Conservation (phyloP, 2,797 vertebrate genomes). For the Sarcoramphus papa region DNA sequence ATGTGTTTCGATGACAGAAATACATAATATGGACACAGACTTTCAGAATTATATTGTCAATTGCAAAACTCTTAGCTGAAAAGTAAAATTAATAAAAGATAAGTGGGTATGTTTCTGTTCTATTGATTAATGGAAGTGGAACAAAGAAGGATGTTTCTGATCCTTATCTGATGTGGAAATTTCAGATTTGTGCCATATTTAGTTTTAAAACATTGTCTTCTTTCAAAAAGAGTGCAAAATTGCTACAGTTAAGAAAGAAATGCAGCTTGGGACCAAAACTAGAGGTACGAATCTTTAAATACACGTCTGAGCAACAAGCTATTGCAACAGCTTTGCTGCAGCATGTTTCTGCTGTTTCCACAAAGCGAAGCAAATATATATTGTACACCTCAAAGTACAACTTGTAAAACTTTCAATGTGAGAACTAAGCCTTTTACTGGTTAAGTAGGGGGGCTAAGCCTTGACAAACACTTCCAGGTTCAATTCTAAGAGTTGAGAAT, state of each 20-base stretch:
- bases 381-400: not conserved
- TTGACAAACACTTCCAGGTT: not conserved
- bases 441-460: not conserved
- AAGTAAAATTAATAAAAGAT: not conserved
- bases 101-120: not conserved
- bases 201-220: not conserved
- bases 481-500: not conserved
- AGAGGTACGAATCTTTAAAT: not conserved
- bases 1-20: not conserved
- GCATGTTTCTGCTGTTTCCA: not conserved
- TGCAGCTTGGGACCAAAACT: not conserved
- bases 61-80: not conserved
- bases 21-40: not conserved
- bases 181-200: not conserved
- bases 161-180: not conserved
- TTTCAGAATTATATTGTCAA: not conserved
- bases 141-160: not conserved
- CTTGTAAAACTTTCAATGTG: not conserved
- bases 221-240: not conserved
- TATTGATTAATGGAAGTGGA: not conserved
- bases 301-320: not conserved
- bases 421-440: not conserved
- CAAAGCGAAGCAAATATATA: not conserved
- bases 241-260: not conserved
- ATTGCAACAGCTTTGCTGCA: not conserved